These are phyloP conservation scores for Bos indicus DNA, from an alignment of 2,113 vertebrate species.

Conservation along the genomic window DNA sequence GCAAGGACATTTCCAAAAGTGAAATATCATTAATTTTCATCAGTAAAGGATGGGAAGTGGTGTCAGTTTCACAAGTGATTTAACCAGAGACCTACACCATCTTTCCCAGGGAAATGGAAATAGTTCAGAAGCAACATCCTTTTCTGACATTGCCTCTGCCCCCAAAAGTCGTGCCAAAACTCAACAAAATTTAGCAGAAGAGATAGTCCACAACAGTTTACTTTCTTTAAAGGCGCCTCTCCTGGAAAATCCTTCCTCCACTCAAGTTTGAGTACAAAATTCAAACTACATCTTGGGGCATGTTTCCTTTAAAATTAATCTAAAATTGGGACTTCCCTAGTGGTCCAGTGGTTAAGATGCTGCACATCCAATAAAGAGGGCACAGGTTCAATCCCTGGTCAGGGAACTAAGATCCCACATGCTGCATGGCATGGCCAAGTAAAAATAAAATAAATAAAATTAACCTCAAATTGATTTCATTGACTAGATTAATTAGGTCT, in stretches of 20 bases:
- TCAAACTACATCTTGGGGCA: not conserved
- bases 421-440: not conserved
- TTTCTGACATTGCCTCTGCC: not conserved
- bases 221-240: not conserved
- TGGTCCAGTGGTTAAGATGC: not conserved
- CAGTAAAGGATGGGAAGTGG: not conserved
- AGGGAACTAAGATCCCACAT: not conserved
- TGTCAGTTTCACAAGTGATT: slow-evolving; percentile 27
- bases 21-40: not conserved
- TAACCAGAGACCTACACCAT: not conserved
- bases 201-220: not conserved
- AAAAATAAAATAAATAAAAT: not conserved
- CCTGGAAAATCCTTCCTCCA: not conserved
- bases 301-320: slow-evolving; percentile 25
- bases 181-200: not conserved
- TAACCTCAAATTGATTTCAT: not conserved
- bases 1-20: not conserved
- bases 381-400: not conserved
- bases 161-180: not conserved
- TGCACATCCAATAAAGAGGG: not conserved
- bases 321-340: not conserved
- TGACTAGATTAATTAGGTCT: not conserved
- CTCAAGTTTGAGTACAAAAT: not conserved
- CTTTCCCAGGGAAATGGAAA: slow-evolving; percentile 39
- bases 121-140: not conserved